These are phyloP conservation scores for Amphimallon solstitiale DNA, from an alignment of 2,888 invertebrate genomes.

Conservation along the genomic window DNA sequence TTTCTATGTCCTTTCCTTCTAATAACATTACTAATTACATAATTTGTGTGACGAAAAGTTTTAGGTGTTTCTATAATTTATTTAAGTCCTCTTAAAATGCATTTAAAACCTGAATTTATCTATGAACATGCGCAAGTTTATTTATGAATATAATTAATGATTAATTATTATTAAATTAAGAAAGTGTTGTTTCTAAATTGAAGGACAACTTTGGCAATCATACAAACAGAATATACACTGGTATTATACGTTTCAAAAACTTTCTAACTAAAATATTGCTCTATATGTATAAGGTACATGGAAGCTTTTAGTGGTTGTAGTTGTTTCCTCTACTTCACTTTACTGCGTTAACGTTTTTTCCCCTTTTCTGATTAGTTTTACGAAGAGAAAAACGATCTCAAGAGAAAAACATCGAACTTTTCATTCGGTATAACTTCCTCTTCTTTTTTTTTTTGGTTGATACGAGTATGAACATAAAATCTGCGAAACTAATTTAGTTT, in stretches of 20 bases:
- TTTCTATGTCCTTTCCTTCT: too few species aligned
- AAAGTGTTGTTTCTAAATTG: slow-evolving; percentile 12
- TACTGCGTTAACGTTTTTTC: slow-evolving; percentile 29
- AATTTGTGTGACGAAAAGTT: too few species aligned
- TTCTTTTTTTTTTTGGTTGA: slow-evolving; percentile 1
- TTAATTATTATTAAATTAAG: too few species aligned
- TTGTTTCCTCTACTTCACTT: slow-evolving; percentile 24
- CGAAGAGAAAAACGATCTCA: slow-evolving; percentile 25
- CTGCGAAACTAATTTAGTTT: not conserved
- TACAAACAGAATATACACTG: slow-evolving; percentile 5
- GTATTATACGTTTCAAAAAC: slow-evolving; percentile 35
- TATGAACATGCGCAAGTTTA: too few species aligned
- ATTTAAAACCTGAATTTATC: too few species aligned
- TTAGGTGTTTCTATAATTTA: too few species aligned
- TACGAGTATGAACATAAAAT: not conserved
- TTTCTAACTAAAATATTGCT: slow-evolving; percentile 43
- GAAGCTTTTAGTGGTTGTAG: slow-evolving; percentile 41
- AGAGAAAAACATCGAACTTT: slow-evolving; percentile 24
- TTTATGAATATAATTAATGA: too few species aligned
- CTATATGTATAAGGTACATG: slow-evolving; percentile 41
- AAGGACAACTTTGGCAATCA: slow-evolving; percentile 16
- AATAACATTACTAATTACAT: too few species aligned
- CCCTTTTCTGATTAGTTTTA: slow-evolving; percentile 23
- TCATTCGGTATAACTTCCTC: slow-evolving; percentile 20
- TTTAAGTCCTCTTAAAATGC: too few species aligned